Evolutionary conservation across 30 jellyfish, hydroid and myxozoan species (phyloP).

Genomic region (Turritopsis dohrnii): DNA sequence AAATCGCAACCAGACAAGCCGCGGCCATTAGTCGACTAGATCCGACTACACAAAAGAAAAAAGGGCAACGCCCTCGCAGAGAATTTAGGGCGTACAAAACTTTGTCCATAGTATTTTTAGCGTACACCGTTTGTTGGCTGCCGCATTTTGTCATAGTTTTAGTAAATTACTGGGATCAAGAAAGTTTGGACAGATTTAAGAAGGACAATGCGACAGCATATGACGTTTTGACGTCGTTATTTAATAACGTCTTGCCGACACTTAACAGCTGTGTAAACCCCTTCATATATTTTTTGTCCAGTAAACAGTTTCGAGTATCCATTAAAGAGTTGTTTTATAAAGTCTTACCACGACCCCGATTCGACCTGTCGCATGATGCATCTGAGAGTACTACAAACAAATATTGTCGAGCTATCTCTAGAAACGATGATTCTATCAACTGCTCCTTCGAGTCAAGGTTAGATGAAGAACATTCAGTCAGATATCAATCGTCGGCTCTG

Average conservation of each 20-base stretch:
- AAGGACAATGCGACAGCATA: not conserved
- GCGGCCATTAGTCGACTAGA: not conserved
- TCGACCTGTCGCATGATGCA: not conserved
- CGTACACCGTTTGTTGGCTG: conserved; percentile 20
- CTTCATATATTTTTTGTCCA: conserved; percentile 8
- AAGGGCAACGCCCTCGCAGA: not conserved
- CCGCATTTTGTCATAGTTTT: not conserved
- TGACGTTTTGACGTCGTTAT: not conserved
- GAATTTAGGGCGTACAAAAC: conserved; percentile 11
- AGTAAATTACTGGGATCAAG: conserved; percentile 8
- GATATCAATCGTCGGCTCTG: not conserved
- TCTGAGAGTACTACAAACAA: not conserved
- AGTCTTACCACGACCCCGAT: not conserved
- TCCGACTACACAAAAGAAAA: not conserved
- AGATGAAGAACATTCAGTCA: not conserved
- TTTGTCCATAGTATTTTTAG: not conserved
- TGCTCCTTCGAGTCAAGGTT: not conserved
- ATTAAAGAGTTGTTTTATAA: conserved; percentile 3
- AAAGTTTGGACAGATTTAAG: not conserved
- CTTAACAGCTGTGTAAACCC: conserved; percentile 20
- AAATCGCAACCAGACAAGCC: conserved; percentile 13
- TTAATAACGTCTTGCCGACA: conserved; percentile 5
- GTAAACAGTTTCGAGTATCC: conserved; percentile 2
- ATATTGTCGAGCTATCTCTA: not conserved
- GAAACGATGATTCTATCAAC: not conserved